These are phyloP conservation scores for Bradysia coprophila DNA, from an alignment of 1,140 invertebrate species.

Conservation along the genomic window DNA sequence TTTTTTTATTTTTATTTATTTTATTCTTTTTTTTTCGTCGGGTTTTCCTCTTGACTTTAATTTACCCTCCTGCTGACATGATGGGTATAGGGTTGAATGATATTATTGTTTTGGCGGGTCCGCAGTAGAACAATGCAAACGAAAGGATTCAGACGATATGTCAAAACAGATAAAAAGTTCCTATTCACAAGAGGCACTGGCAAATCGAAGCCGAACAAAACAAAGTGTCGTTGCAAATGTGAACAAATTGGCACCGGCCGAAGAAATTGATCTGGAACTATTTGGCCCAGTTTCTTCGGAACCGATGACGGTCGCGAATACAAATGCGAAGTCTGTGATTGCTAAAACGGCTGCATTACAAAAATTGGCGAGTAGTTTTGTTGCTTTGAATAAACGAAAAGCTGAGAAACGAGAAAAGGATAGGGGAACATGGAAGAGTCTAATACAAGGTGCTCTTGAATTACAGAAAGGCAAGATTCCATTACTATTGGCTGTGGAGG, in stretches of 20 bases:
- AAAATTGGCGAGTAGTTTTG: conserved; percentile 27
- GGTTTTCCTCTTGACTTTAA: no score
- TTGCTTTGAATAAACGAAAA: conserved; percentile 32
- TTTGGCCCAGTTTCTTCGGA: background rate
- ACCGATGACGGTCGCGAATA: background rate
- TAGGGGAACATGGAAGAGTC: conserved; percentile 22
- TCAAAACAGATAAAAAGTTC: background rate
- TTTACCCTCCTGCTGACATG: no score
- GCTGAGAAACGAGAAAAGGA: conserved; percentile 26
- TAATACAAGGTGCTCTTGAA: conserved; percentile 28
- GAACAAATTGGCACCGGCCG: background rate
- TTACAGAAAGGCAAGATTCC: conserved; percentile 82
- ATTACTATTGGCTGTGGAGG: conserved; percentile 78
- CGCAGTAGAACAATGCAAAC: background rate
- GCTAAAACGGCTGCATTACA: conserved; percentile 22
- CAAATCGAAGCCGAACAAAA: background rate
- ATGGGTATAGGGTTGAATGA: no score
- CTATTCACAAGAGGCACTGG: background rate
- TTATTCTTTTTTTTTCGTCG: no score
- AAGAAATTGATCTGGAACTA: background rate
- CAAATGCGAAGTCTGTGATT: background rate
- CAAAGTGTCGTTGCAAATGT: background rate
- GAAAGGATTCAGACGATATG: background rate
- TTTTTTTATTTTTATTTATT: no score
- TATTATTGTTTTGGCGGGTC: background rate